Conservation (phyloP, 2,797 vertebrate species). For the Hybognathus amarus region DNA sequence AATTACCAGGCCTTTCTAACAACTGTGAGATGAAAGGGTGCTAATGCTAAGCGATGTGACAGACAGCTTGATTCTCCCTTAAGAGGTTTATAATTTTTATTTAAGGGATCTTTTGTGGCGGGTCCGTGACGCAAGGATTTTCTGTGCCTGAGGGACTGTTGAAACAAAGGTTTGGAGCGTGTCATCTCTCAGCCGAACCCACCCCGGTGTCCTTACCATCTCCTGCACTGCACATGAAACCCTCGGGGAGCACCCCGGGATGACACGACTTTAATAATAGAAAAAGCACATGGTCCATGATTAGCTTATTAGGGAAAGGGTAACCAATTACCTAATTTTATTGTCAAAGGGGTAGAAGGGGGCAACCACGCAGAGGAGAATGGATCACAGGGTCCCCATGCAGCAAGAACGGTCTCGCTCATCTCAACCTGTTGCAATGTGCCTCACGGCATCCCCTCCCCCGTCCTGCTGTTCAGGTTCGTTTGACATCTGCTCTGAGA, state of each 20-base stretch:
- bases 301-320: conserved; percentile 78
- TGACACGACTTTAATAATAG: conserved; percentile 68
- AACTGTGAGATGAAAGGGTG: conserved; percentile 67
- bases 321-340: conserved; percentile 83
- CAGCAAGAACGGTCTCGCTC: conserved; percentile 67
- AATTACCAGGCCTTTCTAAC: background rate
- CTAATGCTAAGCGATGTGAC: conserved; percentile 73
- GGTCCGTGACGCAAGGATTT: conserved; percentile 48
- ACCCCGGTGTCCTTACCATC: background rate
- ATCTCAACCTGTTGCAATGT: conserved; percentile 69
- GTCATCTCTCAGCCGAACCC: conserved; percentile 41
- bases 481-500: conserved; percentile 94
- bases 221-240: conserved; percentile 16
- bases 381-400: conserved; percentile 65
- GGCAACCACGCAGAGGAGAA: conserved; percentile 48
- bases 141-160: conserved; percentile 45
- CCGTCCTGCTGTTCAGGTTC: conserved; percentile 81
- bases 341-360: conserved; percentile 71
- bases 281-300: conserved; percentile 73
- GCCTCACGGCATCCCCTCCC: conserved; percentile 74
- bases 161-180: conserved; percentile 15
- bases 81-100: conserved; percentile 33
- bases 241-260: conserved; percentile 66
- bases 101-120: conserved; percentile 13
- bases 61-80: conserved; percentile 18